Evolutionary conservation across 2,888 invertebrate species (phyloP).

Genomic region (Galeopsomyia nigrocyanea): DNA sequence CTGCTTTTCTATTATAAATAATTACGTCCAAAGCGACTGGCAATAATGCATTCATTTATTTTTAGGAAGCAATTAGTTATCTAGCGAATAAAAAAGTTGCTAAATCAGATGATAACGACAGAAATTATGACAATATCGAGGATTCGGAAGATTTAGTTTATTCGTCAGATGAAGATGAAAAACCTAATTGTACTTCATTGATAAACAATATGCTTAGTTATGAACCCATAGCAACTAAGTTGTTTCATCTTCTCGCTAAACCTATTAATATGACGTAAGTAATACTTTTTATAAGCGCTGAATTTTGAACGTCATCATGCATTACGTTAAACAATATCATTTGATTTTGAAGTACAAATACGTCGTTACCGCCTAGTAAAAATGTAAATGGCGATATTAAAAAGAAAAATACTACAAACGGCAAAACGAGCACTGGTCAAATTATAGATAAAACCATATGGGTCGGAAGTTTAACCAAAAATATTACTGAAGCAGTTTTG

Average conservation of each 20-base stretch:
- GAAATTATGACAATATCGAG: too few species aligned
- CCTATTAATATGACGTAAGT: slow-evolving; percentile 8
- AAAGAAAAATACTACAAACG: background rate
- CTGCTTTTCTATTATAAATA: slow-evolving; percentile 23
- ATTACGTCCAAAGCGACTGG: background rate
- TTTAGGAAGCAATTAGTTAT: slow-evolving; percentile 33
- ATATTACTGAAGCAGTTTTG: slow-evolving; percentile 41
- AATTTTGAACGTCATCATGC: too few species aligned
- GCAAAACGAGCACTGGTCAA: background rate
- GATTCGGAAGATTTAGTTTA: slow-evolving; percentile 42
- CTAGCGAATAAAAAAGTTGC: background rate
- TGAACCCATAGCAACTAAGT: slow-evolving; percentile 33
- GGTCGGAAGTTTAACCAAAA: slow-evolving; percentile 45
- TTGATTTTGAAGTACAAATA: background rate
- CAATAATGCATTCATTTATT: background rate
- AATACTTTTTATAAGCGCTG: background rate
- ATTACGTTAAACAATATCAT: background rate
- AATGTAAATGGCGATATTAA: background rate
- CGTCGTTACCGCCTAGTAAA: background rate
- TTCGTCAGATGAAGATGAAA: slow-evolving; percentile 53
- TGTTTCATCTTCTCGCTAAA: slow-evolving; percentile 6
- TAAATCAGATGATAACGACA: slow-evolving; percentile 5
- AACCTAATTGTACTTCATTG: slow-evolving; percentile 45
- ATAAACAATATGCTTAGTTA: slow-evolving; percentile 54
- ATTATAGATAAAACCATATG: slow-evolving; percentile 38